phyloP scores from a whole-genome alignment of 2,797 vertebrate genomes.

The Onychomys leucogaster region DNA sequence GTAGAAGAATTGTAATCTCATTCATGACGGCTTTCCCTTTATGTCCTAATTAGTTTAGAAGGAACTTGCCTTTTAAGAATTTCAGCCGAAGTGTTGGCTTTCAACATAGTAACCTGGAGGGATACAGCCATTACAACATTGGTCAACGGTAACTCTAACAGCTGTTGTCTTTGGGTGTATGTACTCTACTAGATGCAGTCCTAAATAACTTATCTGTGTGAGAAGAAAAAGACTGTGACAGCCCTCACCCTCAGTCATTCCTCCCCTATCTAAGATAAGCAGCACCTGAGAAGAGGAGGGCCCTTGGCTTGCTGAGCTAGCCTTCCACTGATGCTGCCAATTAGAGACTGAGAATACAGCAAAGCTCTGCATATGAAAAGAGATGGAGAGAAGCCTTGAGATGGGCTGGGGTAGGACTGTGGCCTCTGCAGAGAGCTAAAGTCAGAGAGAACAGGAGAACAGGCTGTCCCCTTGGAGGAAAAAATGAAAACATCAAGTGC shows the following conservation, averaged over 20 bases:
- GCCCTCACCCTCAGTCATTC: fast-evolving
- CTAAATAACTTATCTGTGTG: neutral
- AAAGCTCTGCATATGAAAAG: neutral
- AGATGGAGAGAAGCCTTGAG: neutral
- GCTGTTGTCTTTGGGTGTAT: neutral
- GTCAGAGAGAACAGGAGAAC: neutral
- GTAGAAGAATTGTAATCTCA: neutral
- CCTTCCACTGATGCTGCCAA: neutral
- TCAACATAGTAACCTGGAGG: neutral
- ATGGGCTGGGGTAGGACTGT: neutral
- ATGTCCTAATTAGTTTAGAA: neutral
- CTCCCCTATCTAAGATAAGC: neutral
- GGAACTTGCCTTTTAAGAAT: neutral
- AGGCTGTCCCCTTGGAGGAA: neutral
- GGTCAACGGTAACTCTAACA: neutral
- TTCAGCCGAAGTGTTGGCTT: neutral
- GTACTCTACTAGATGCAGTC: neutral
- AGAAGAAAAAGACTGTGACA: neutral
- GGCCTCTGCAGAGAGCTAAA: neutral
- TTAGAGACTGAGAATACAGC: neutral
- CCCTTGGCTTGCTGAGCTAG: neutral
- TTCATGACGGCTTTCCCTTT: neutral
- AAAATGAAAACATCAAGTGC: neutral
- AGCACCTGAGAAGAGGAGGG: neutral
- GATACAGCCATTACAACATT: neutral